Conservation (phyloP, 30 jellyfish, hydroid and myxozoan genomes). For the Rhopilema esculentum region DNA sequence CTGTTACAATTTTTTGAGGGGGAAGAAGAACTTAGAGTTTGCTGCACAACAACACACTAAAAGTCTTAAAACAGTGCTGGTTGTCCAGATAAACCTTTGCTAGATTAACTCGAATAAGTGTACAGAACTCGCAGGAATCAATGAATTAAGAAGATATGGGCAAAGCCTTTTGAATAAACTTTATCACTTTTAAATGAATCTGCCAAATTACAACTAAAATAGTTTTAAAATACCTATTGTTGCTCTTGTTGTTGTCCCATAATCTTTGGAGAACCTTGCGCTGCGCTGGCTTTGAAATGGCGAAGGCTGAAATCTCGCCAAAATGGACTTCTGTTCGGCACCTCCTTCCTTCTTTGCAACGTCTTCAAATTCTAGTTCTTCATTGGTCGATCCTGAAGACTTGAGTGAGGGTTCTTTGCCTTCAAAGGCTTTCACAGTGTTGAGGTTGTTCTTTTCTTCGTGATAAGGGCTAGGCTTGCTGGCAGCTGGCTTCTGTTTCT, state of each 20-base stretch:
- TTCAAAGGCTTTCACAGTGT: neutral
- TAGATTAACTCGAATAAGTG: no score
- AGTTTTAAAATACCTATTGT: slow-evolving; percentile 27
- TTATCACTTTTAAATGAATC: no score
- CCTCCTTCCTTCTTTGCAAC: neutral
- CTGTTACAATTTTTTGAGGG: no score
- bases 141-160: no score
- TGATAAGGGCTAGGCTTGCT: neutral
- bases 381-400: neutral
- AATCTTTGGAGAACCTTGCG: slow-evolving; percentile 9
- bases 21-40: no score
- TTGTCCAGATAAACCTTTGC: no score
- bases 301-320: slow-evolving; percentile 41
- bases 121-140: no score
- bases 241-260: slow-evolving; percentile 70
- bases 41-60: no score
- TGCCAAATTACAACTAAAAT: no score
- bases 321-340: slow-evolving; percentile 27
- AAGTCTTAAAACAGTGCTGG: no score
- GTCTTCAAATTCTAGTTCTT: slow-evolving; percentile 9
- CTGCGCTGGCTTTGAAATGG: neutral
- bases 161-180: no score
- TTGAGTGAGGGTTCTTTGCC: neutral
- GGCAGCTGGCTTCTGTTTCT: slow-evolving; percentile 45
- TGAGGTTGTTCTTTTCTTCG: neutral